Evolutionary conservation across 2,888 invertebrate species (phyloP).

Genomic region (Frankliniella fusca): DNA sequence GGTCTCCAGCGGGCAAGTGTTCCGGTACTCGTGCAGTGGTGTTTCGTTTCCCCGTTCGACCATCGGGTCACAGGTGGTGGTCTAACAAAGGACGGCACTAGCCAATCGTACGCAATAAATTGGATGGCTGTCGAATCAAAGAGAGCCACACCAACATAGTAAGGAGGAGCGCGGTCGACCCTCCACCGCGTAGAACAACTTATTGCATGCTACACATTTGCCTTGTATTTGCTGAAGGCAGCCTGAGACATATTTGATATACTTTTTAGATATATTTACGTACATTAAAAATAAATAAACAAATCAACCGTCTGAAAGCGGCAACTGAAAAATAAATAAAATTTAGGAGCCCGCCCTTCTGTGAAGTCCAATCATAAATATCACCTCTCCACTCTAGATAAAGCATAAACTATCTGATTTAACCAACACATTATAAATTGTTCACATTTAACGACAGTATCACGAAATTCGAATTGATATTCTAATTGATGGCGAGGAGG

Average conservation of each 20-base stretch:
- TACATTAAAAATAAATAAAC: neutral
- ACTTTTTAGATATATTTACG: neutral
- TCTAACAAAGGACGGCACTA: neutral
- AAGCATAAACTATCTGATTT: constrained; percentile 3
- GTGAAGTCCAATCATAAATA: neutral
- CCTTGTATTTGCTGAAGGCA: constrained; percentile 10
- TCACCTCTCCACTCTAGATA: constrained; percentile 6
- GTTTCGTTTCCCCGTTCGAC: neutral
- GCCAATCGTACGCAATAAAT: neutral
- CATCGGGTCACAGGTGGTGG: too few species aligned
- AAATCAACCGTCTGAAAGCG: neutral
- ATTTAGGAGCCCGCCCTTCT: constrained; percentile 11
- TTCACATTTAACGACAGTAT: neutral
- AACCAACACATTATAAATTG: constrained; percentile 1
- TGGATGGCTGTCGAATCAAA: too few species aligned
- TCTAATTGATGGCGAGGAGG: neutral
- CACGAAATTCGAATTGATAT: neutral
- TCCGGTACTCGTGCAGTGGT: too few species aligned
- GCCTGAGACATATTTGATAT: neutral
- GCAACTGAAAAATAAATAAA: neutral
- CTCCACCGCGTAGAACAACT: neutral
- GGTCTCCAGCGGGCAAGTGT: neutral
- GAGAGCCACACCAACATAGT: neutral
- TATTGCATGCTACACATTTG: constrained; percentile 20
- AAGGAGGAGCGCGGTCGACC: neutral